Conservation (phyloP, 2,113 vertebrate species). For the Pseudorectes ferrugineus region DNA sequence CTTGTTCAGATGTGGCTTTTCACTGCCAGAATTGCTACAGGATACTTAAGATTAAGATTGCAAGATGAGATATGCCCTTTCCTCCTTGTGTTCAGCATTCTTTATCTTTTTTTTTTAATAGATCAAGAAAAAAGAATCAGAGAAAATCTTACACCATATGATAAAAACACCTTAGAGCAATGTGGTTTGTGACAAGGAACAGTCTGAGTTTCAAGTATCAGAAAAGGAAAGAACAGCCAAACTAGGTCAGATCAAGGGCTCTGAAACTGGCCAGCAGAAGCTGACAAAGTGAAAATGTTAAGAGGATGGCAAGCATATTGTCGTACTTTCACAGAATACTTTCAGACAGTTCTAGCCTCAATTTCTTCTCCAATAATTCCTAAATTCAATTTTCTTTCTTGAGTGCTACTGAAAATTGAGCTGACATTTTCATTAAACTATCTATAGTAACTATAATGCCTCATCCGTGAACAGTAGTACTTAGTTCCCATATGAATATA, state of each 20-base stretch:
- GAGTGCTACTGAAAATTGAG: background rate
- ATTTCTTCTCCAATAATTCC: background rate
- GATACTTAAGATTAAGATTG: background rate
- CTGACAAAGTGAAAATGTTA: background rate
- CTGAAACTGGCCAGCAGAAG: background rate
- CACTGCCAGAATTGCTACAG: background rate
- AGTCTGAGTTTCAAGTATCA: background rate
- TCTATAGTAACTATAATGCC: background rate
- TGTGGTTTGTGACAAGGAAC: background rate
- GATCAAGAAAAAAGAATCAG: background rate
- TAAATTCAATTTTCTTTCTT: conserved; percentile 15
- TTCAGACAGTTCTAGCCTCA: background rate
- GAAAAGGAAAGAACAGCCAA: background rate
- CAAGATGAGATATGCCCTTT: background rate
- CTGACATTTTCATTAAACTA: conserved; percentile 23
- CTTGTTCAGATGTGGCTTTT: background rate
- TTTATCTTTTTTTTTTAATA: background rate
- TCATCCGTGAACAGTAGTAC: background rate
- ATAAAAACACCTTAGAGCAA: background rate
- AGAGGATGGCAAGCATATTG: background rate
- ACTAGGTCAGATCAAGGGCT: background rate
- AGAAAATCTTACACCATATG: background rate
- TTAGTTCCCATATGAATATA: background rate
- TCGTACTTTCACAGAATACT: background rate
- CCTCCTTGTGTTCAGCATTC: background rate